Evolutionary conservation across 2,888 invertebrate species (phyloP), one percentile per base, ranked within the genome.

Genomic region (Mylabris sibirica): DNA sequence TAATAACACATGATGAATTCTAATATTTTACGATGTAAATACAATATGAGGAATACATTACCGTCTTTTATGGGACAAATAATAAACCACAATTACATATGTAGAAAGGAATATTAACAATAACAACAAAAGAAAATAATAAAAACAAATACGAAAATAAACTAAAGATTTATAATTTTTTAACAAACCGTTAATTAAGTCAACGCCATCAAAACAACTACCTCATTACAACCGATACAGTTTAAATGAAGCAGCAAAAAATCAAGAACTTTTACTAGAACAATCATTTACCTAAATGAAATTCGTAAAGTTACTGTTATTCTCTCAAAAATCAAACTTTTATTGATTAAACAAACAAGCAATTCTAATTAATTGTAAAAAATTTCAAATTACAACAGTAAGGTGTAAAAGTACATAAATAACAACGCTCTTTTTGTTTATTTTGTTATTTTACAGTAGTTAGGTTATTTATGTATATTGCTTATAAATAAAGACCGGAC

Each of bases 21-120:
- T 22, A 68, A 69, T 72, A 66, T 72, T 66, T 69, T 66, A 66
- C 30, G 49, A 20, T 49, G 49, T 49, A 49, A 49, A 49, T 49
- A 41, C 2, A 35, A 44, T 49, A 49, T 49, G 49, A 49, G 20
- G 49, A 49, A 49, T 49, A 49, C 49, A 49, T 49, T 49, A 22
- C 49, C 17, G 17, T 44, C 49, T 49, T 49, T 49, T 49, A 49
- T 49, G 49, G 8, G 49, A 49, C 49, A 49, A 49, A 49, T 49
- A 49, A 49, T 49, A 49, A 20, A 49, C 49, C 9, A 49, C 49
- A 49, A 49, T 20, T 49, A 49, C 49, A 49, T 20, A 49, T 9
- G 20, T 49, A 49, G 20, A 20, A 30, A 30, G 30, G 8, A 30
- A 30, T 8, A n/a, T n/a, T n/a, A 44, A 44, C 44, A 17, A 44